Conservation (phyloP, 2,797 vertebrate genomes). For the Carapus acus region DNA sequence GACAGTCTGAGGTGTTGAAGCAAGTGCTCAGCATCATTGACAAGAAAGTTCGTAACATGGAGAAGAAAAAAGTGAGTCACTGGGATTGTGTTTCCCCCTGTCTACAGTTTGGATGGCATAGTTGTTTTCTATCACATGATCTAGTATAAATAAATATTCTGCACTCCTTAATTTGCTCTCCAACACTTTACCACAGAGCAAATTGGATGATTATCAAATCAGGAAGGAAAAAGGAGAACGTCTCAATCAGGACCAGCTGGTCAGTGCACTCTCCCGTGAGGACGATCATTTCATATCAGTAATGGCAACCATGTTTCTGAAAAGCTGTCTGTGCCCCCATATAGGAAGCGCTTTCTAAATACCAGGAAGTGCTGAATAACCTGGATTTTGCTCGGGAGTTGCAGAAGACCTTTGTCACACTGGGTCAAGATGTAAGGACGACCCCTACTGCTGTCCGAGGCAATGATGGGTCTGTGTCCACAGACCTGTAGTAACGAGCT, state of each 20-base stretch:
- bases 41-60: constrained; percentile 94
- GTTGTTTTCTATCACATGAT: no score
- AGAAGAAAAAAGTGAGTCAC: constrained; percentile 98
- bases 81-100: no score
- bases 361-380: constrained; percentile 91
- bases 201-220: constrained; percentile 95
- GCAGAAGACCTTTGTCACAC: constrained; percentile 87
- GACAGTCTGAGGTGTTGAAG: constrained; percentile 88
- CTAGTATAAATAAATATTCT: no score
- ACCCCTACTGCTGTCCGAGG: not conserved
- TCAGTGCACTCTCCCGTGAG: constrained; percentile 63
- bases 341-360: constrained; percentile 92
- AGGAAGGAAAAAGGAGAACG: constrained; percentile 90
- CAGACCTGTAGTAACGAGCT: not conserved
- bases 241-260: constrained; percentile 97
- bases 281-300: no score
- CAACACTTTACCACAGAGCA: constrained; percentile 71
- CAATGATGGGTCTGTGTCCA: not conserved
- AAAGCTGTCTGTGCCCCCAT: constrained; percentile 2
- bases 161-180: no score
- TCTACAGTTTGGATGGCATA: no score
- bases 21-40: constrained; percentile 91
- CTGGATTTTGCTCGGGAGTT: constrained; percentile 95
- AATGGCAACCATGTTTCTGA: constrained; percentile 4
- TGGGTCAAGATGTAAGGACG: constrained; percentile 92